phyloP scores from a whole-genome alignment of 1,140 invertebrate genomes.

The Cydia amplana region DNA sequence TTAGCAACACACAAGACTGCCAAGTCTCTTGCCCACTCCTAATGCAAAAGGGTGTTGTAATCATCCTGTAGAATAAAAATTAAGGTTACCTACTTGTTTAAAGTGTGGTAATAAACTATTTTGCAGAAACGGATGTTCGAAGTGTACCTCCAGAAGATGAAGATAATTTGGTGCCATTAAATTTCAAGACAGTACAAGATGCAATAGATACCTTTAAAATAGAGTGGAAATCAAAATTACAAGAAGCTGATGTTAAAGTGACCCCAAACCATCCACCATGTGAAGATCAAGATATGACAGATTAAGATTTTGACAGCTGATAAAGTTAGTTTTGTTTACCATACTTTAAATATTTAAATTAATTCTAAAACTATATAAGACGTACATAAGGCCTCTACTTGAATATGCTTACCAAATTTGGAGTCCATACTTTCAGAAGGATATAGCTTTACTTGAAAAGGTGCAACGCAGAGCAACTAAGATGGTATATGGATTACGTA shows the following conservation, averaged over 20 bases:
- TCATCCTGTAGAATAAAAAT: no score
- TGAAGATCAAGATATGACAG: slow-evolving; percentile 18
- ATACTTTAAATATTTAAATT: no score
- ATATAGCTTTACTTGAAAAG: no score
- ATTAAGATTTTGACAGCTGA: slow-evolving; percentile 5
- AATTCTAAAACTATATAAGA: no score
- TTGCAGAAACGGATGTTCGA: slow-evolving; percentile 46
- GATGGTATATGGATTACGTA: no score
- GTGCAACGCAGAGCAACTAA: no score
- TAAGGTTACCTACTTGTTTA: no score
- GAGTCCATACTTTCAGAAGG: no score
- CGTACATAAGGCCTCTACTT: no score
- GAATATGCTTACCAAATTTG: no score
- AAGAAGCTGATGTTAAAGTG: slow-evolving; percentile 10
- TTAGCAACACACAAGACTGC: background rate
- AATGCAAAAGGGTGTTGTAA: no score
- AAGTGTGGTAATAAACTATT: background rate
- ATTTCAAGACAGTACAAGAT: slow-evolving; percentile 59
- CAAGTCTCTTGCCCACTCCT: no score
- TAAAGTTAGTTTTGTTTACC: background rate
- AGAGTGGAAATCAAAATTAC: slow-evolving; percentile 39
- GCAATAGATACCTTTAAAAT: slow-evolving; percentile 59
- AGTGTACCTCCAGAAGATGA: slow-evolving; percentile 38
- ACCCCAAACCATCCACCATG: background rate
- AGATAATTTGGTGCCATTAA: slow-evolving; percentile 46